Evolutionary conservation across 2,888 invertebrate genomes (phyloP).

Genomic region (Dione juno): DNA sequence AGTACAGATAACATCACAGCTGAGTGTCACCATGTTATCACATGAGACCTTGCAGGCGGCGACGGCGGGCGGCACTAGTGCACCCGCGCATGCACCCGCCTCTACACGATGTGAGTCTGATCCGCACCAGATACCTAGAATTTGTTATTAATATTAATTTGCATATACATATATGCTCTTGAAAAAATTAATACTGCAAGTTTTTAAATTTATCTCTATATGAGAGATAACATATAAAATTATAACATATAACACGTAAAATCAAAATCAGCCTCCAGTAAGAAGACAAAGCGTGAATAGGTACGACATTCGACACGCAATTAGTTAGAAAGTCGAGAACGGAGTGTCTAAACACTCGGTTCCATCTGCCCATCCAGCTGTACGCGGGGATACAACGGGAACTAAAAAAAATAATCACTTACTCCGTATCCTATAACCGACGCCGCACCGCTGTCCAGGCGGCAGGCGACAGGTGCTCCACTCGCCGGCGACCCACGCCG

Average conservation of each 20-base stretch:
- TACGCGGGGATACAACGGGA: no score
- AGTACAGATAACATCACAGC: conserved; percentile 65
- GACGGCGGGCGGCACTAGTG: conserved; percentile 67
- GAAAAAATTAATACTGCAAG: no score
- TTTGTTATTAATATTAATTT: not conserved
- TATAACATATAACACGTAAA: no score
- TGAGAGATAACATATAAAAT: no score
- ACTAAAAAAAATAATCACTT: conserved; percentile 45
- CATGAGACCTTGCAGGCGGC: conserved; percentile 67
- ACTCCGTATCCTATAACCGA: conserved; percentile 80
- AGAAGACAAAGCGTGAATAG: no score
- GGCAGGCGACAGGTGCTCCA: conserved; percentile 82
- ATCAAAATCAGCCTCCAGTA: no score
- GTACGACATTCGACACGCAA: no score
- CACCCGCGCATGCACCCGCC: conserved; percentile 72
- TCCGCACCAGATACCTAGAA: conserved; percentile 74
- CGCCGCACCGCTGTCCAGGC: conserved; percentile 74
- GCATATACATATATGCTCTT: no score
- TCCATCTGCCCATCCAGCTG: no score
- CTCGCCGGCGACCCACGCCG: conserved; percentile 77
- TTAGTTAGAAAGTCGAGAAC: no score
- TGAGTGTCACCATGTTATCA: conserved; percentile 53
- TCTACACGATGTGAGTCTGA: conserved; percentile 73
- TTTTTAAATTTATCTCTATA: no score
- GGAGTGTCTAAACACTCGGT: no score